Base-by-base conservation (phyloP, 2,113 vertebrate species). In the Tetrao urogallus region DNA sequence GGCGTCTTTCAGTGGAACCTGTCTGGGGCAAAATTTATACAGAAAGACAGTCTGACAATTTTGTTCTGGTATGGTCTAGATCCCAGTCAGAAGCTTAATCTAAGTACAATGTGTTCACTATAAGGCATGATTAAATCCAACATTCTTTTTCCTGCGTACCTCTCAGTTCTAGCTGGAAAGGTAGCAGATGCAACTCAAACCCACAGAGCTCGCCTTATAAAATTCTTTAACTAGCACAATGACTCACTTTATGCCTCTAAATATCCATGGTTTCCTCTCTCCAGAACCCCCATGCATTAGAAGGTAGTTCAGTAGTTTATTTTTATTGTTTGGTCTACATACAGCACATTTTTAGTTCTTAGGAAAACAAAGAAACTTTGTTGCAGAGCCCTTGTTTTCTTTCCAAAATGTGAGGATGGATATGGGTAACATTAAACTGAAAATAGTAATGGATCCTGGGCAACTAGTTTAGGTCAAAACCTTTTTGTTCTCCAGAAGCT, bases 271-370 rank as follows among this genome's bases (percentile, higher is more conserved):
- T 97, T 98, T 98, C 97, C 97, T 98, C 96, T 97, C 95, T 97
- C 77, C 95, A 98, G 96, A 97, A 97, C 96, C 95, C 96, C 96
- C 93, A 94, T 97, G 96, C 95, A 97, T 98, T 97, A 98, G 96
- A 97, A 97, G 95, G 97, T 97, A 97, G 97, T 96, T 97, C 95
- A 88, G 97, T 97, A 97, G 97, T 98, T 98, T 98, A 97, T 98
- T 98, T 97, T 98, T 98, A 98, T 98, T 98, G 97, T 98, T 98
- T 98, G 96, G 95, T 97, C 97, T 98, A 97, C 97, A 97, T 97
- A 98, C 95, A 96, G 97, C 91, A 97, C 95, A 97, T 96, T 97
- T 98, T 97, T 97, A 96, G 96, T 96, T 96, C 93, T 94, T 91
- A 84, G 9, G 91, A 97, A 98, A 98, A 98, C 97, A 98, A 98